Conservation (phyloP, 2,797 vertebrate species). For the Decapterus maruadsi region DNA sequence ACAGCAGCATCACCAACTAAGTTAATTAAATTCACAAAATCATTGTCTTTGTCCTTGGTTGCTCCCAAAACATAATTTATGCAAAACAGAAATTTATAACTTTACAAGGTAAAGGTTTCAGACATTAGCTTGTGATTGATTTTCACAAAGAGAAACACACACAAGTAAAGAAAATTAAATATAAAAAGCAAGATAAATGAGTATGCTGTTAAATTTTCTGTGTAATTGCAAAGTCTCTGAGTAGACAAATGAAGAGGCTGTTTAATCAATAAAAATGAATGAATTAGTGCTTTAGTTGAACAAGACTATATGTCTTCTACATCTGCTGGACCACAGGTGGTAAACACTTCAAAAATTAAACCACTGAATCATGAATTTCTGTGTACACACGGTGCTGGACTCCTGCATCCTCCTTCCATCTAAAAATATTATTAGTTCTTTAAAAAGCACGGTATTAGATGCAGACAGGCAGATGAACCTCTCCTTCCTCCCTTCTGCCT, state of each 20-base stretch:
- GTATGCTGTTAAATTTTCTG: conserved; percentile 16
- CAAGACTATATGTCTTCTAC: conserved; percentile 10
- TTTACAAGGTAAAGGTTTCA: conserved; percentile 29
- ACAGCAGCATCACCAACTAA: conserved; percentile 28
- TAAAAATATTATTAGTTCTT: background rate
- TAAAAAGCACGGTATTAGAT: background rate
- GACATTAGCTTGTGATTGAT: background rate
- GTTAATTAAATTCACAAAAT: conserved; percentile 58
- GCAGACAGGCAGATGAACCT: background rate
- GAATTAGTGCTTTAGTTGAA: conserved; percentile 42
- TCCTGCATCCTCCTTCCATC: background rate
- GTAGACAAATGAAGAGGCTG: conserved; percentile 39
- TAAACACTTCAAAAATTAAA: conserved; percentile 11
- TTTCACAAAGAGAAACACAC: conserved; percentile 1
- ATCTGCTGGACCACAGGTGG: conserved; percentile 15
- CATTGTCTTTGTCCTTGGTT: conserved; percentile 11
- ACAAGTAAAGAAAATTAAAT: background rate
- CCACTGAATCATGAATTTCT: background rate
- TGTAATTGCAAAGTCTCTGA: conserved; percentile 36
- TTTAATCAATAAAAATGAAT: conserved; percentile 51
- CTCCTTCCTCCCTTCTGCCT: background rate
- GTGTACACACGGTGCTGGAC: background rate
- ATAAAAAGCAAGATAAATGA: conserved; percentile 24
- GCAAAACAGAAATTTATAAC: background rate
- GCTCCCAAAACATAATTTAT: conserved; percentile 11